Evolutionary conservation across 2,113 vertebrate genomes (phyloP), one percentile per base, ranked within the genome.

Genomic region (Hypocryptadius cinnamomeus): DNA sequence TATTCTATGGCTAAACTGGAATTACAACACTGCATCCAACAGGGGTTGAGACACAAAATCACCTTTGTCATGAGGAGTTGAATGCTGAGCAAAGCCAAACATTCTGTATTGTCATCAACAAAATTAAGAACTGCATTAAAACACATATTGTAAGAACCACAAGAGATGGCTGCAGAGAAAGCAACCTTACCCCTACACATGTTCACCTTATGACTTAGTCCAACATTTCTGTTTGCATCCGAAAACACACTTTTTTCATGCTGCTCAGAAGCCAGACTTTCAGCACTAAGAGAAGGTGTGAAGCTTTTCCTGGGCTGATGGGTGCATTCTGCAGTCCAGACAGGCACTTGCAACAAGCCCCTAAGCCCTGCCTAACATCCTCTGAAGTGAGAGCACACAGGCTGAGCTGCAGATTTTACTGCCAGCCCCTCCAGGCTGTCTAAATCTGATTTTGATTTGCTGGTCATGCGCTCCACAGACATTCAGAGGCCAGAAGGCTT

Each of bases 381-480:
- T 70, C 40, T 83, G 81, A 70, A 93, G 74, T 4, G 17, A 77
- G 39, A 87, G 44, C 64, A 65, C 73, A 44, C 28, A 83, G 63
- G 74, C 20, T 50, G 66, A 25, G 30, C 44, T 0, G 3, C 72
- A 80, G 66, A 87, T 91, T 93, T 83, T 80, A 93, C 68, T 85
- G 85, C 77, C 59, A 96, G 87, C 10, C 9, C 54, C 74, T 93
- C 37, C 53, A 94, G 81, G 79, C 39, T 66, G 30, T 60, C 93
- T 87, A 87, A 85, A 85, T 65, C 45, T 69, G 87, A 71, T 96
- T 89, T 89, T 70, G 63, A 90, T 79, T 92, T 93, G 56, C 85
- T 88, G 44, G 60, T 77, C 89, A 78, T 83, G 64, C 0, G 0
- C 68, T 92, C 27, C 91, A 68, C 81, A 79, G 74, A 77, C 30